A percentile compares a stretch with the other conserved stretches of the same genome.
These are phyloP conservation scores for Hippopotamus amphibius DNA, from an alignment of 2,113 vertebrate species.

Conservation along the genomic window DNA sequence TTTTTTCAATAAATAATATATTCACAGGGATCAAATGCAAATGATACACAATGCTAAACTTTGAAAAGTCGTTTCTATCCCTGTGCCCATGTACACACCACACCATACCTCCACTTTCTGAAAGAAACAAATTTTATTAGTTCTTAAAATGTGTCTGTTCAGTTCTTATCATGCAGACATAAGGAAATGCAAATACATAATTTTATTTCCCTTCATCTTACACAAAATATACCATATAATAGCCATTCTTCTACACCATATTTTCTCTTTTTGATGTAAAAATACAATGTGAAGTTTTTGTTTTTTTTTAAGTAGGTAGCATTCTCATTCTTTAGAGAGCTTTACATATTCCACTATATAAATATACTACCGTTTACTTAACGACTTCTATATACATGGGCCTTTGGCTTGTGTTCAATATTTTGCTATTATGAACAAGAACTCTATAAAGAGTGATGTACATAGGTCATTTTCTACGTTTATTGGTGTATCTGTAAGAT, in stretches of 20 bases:
- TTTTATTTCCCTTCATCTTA: not conserved
- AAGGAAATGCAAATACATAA: not conserved
- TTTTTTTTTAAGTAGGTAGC: not conserved
- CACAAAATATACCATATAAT: not conserved
- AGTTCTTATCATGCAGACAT: not conserved
- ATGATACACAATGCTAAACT: not conserved
- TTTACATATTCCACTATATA: not conserved
- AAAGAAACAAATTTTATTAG: not conserved
- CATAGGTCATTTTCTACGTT: slow-evolving; percentile 10
- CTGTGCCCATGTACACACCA: not conserved
- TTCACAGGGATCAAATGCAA: not conserved
- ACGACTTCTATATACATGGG: not conserved
- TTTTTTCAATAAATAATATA: not conserved
- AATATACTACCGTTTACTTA: not conserved
- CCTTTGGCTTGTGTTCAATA: not conserved
- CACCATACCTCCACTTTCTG: fast-evolving
- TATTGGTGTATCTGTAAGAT: slow-evolving; percentile 4
- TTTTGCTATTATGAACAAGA: slow-evolving; percentile 2
- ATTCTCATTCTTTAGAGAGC: not conserved
- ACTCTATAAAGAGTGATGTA: not conserved
- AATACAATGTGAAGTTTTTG: not conserved
- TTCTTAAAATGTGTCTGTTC: not conserved
- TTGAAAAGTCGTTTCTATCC: not conserved
- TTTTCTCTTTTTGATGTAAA: not conserved
- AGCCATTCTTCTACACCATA: not conserved